Evolutionary conservation across 2,888 invertebrate species (phyloP), one percentile per base, ranked within the genome.

Genomic region (Chromoteleia sp.): DNA sequence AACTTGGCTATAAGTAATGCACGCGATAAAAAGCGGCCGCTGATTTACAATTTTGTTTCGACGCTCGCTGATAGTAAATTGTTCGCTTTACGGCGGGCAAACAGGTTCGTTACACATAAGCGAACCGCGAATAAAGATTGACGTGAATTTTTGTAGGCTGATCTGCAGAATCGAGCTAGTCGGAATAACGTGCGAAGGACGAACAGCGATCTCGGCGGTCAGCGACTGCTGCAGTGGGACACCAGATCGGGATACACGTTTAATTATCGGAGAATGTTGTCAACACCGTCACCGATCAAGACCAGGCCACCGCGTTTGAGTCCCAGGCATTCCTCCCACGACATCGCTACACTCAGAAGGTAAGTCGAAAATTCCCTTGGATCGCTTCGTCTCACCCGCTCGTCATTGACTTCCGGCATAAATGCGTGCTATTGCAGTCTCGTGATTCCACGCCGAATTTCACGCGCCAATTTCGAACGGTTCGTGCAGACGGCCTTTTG

Each of bases 161-260:
- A 94, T 88, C 89, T 93, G 80, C 93, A 93, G 86, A 93, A 92
- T 52, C 92, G 93, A 48, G 89, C 92, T 58, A 83, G 85, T 65
- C 86, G 89, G 68, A 92, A 92, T 80, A 92, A 93, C 88, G 94
- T 94, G 70, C 91, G 94, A 67, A 89, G 94, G 65, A 93, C 94
- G 6, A 93, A 94, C 87, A 94, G 94, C 74, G 94, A 94, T 87
- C 91, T 94, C 81, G 93, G 94, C 58, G 93, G 93, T 19, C 93
- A 93, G 84, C 90, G 94, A 68, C 89, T 93, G 70, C 91, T 93
- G 56, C 93, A 93, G 87, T 93, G 93, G 93, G 93, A 93, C 83
- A 89, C 91, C 77, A 87, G 92, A 43, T 88, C 88, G 39, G 90
- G 89, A 63, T 89, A 90, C 85, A 88, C 87, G 84, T 91, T 84